Evolutionary conservation across 2,888 invertebrate genomes (phyloP), one percentile per base, ranked within the genome.

Genomic region (Dilophus febrilis): DNA sequence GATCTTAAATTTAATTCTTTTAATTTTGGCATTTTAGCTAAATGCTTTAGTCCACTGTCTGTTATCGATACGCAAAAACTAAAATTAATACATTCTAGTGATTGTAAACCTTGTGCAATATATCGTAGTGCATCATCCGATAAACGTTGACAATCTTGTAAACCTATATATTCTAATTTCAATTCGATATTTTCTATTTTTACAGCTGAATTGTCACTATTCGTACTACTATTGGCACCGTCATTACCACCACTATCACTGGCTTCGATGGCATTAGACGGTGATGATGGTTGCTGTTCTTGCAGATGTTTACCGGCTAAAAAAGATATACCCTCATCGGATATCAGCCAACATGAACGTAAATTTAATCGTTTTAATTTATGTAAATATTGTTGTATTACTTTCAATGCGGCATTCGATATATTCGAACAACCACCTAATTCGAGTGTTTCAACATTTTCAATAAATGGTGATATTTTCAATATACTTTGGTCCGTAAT

Each of bases 11-110:
- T 91, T 35, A 94, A 68, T 57, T 91, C 87, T 47, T 80, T 74
- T 50, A 94, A 65, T 46, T 77, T 77, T 43, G 79, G 71, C 74
- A 91, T 83, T 53, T 80, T 76, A 1, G 92, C 85, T 46, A 94
- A 62, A 57, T 87, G 81, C 61, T 85, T 83, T 46, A 94, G 66
- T 0, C 92, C 92, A 41, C 81, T 79, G 59, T 94, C 92, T n/a
- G 90, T 90, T 45, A 94, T 82, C 50, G 86, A 85, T 11, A 88
- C 84, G 65, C 92, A 94, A 62, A 94, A 94, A 50, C 88, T 88
- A 32, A 94, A 71, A 62, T 94, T 94, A 52, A 94, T 80, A 47
- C 80, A 79, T 60, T 81, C 81, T 40, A 94, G 70, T 49, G 74
- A 72, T 45, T 76, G 74, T 53, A 94, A 71, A 48, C 88, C 88